These are phyloP conservation scores for Porites lobata DNA, from an alignment of 92 coral and sea anemone genomes.

Conservation along the genomic window DNA sequence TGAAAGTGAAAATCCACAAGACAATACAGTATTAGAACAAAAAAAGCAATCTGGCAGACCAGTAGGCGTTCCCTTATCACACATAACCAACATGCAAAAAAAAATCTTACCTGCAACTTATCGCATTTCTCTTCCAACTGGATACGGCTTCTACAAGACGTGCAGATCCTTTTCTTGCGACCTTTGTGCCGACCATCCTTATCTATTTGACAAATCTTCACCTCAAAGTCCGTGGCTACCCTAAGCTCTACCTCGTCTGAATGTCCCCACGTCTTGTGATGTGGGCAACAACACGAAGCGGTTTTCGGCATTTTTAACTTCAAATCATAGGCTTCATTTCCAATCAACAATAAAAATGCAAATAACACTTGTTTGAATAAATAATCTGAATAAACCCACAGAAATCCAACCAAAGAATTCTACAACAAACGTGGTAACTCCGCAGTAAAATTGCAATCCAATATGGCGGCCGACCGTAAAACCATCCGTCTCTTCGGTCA, in stretches of 20 bases:
- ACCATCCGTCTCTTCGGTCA: background rate
- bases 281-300: slow-evolving; percentile 47
- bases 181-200: slow-evolving; percentile 46
- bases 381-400: background rate
- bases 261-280: slow-evolving; percentile 47
- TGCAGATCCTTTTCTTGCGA: slow-evolving; percentile 42
- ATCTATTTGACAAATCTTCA: slow-evolving; percentile 17
- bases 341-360: no score
- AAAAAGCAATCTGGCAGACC: no score
- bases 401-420: background rate
- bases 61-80: no score
- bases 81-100: no score
- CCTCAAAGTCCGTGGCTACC: slow-evolving; percentile 30
- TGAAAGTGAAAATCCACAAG: no score
- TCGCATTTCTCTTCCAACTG: background rate
- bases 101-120: slow-evolving; percentile 2
- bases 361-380: no score
- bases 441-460: slow-evolving; percentile 2
- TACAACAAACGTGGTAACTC: background rate
- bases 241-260: slow-evolving; percentile 27
- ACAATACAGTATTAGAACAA: no score
- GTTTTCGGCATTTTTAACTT: background rate
- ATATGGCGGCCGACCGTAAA: slow-evolving; percentile 16
- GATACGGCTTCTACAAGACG: slow-evolving; percentile 28
- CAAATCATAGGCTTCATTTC: background rate